Conservation (phyloP, 2,113 vertebrate genomes). For the Istiophorus platypterus region DNA sequence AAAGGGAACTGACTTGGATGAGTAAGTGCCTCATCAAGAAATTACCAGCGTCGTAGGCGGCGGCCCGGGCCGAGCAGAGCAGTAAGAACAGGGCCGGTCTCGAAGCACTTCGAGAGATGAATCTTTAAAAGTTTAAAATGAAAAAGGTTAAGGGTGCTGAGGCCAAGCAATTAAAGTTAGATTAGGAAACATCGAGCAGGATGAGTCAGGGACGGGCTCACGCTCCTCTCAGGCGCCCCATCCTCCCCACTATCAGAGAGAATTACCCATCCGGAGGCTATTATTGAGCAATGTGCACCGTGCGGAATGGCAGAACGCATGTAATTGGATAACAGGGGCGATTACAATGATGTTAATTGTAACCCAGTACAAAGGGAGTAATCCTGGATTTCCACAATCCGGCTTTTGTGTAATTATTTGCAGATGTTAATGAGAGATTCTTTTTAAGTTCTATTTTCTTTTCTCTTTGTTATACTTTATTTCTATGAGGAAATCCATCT, state of each 20-base stretch:
- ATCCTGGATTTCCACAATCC: slow-evolving; percentile 42
- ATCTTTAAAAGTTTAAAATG: slow-evolving; percentile 53
- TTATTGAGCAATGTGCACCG: slow-evolving; percentile 27
- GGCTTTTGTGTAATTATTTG: slow-evolving; percentile 21
- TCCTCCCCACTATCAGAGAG: background rate
- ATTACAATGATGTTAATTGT: slow-evolving; percentile 35
- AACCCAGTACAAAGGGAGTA: slow-evolving; percentile 24
- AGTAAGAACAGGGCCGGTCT: slow-evolving; percentile 27
- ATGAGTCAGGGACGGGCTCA: slow-evolving; percentile 43
- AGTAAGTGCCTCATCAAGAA: slow-evolving; percentile 51
- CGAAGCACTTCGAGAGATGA: slow-evolving; percentile 49
- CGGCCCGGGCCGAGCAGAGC: slow-evolving; percentile 13
- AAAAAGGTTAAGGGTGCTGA: slow-evolving; percentile 51
- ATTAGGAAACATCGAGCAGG: slow-evolving; percentile 42
- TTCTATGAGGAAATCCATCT: background rate
- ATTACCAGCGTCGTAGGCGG: slow-evolving; percentile 10
- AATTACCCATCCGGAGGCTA: slow-evolving; percentile 9
- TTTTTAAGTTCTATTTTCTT: background rate
- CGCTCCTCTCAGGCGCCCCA: background rate
- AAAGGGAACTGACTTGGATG: slow-evolving; percentile 42
- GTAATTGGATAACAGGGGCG: slow-evolving; percentile 41
- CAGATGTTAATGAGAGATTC: slow-evolving; percentile 1
- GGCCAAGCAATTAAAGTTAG: slow-evolving; percentile 61
- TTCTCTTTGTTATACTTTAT: background rate
- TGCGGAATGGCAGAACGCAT: slow-evolving; percentile 23